These are phyloP conservation scores for Frankliniella fusca DNA, from an alignment of 2,888 invertebrate species.

Conservation along the genomic window DNA sequence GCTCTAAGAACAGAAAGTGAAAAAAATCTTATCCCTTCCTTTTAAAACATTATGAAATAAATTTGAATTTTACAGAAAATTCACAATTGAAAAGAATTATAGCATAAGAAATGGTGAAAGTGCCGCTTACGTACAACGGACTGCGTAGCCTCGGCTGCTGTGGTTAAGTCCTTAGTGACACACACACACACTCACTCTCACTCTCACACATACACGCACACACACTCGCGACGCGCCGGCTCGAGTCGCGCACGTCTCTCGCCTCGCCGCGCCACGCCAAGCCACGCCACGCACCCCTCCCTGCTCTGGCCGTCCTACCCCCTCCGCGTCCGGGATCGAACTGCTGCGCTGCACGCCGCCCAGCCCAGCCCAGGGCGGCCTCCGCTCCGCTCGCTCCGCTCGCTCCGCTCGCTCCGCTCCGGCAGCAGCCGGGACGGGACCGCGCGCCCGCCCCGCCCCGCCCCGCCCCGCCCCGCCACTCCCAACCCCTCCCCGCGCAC, in stretches of 20 bases:
- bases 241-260: neutral
- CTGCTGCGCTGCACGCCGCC: constrained; percentile 13
- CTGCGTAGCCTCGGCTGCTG: too few species aligned
- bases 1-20: too few species aligned
- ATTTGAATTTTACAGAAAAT: too few species aligned
- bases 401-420: neutral
- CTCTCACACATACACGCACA: too few species aligned
- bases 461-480: neutral
- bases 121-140: too few species aligned
- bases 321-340: constrained; percentile 9
- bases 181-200: too few species aligned
- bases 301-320: neutral
- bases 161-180: too few species aligned
- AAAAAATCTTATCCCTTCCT: too few species aligned
- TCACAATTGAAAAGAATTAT: too few species aligned
- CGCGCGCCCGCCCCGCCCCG: neutral
- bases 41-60: too few species aligned
- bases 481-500: neutral
- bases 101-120: too few species aligned
- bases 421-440: neutral
- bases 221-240: too few species aligned
- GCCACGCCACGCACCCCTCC: neutral
- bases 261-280: neutral
- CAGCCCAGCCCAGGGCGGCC: neutral
- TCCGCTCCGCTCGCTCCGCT: neutral